Percentiles rank a stretch among this genome's conserved stretches.
Evolutionary conservation across 1,140 invertebrate genomes (phyloP).

Genomic region (Aphelinus atriplicis): DNA sequence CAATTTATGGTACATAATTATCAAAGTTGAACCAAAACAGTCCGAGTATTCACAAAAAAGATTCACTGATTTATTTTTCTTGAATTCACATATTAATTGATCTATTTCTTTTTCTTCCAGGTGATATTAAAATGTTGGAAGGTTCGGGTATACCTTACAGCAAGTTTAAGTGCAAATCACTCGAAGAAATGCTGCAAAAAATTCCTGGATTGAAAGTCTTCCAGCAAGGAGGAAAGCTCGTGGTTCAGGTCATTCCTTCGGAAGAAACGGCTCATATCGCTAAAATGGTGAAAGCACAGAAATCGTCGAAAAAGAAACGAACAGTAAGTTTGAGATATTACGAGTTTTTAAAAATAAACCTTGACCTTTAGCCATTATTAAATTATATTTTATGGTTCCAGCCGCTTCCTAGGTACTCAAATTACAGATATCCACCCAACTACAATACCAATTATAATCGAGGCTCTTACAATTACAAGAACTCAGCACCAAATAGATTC

Average conservation of each 20-base stretch:
- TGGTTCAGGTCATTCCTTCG: slow-evolving; percentile 61
- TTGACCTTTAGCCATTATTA: no score
- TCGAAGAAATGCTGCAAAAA: slow-evolving; percentile 28
- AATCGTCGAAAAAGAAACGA: slow-evolving; percentile 59
- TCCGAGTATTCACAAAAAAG: neutral
- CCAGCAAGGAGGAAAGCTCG: neutral
- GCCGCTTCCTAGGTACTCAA: neutral
- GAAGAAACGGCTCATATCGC: slow-evolving; percentile 70
- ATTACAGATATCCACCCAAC: slow-evolving; percentile 5
- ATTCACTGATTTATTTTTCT: neutral
- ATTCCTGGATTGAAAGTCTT: slow-evolving; percentile 1
- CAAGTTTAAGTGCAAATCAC: slow-evolving; percentile 10
- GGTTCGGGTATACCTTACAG: slow-evolving; percentile 33
- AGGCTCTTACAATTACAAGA: no score
- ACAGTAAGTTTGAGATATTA: slow-evolving; percentile 29
- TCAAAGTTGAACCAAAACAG: no score
- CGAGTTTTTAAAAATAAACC: no score
- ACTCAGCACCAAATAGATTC: neutral
- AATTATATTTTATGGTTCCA: no score
- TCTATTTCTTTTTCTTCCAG: slow-evolving; percentile 10
- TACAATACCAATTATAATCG: neutral
- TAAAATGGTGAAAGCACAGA: slow-evolving; percentile 70
- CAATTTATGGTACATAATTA: no score
- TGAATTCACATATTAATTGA: neutral
- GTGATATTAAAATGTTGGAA: slow-evolving; percentile 33